These are phyloP conservation scores for Saccopteryx bilineata DNA, from an alignment of 2,113 vertebrate genomes.

Conservation along the genomic window DNA sequence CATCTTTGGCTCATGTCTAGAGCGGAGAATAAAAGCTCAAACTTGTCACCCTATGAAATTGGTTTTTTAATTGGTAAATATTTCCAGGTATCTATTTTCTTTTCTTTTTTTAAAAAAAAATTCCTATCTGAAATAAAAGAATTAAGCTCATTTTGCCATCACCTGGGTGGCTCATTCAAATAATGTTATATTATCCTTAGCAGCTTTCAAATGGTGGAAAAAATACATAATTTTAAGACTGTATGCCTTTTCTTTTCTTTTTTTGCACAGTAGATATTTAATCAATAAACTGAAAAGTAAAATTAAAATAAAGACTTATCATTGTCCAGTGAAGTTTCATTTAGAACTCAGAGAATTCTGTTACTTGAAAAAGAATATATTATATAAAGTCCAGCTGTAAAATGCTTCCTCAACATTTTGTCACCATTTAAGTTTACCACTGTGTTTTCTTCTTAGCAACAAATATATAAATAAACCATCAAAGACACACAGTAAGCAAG, in stretches of 20 bases:
- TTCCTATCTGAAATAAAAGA: neutral
- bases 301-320: conserved; percentile 65
- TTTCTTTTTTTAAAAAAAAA: neutral
- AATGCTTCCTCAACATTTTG: neutral
- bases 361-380: conserved; percentile 40
- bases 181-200: conserved; percentile 29
- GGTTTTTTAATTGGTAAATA: neutral
- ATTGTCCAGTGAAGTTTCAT: neutral
- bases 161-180: conserved; percentile 42
- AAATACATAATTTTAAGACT: conserved; percentile 55
- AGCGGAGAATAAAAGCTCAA: neutral
- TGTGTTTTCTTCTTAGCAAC: conserved; percentile 68
- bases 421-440: conserved; percentile 71
- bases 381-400: neutral
- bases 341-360: conserved; percentile 15
- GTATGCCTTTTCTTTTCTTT: neutral
- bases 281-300: conserved; percentile 62
- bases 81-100: conserved; percentile 13
- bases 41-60: neutral
- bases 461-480: conserved; percentile 58
- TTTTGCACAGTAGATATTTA: neutral
- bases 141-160: conserved; percentile 54
- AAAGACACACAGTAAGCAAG: conserved; percentile 47
- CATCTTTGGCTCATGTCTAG: neutral
- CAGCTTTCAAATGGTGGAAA: conserved; percentile 59